phyloP scores from a whole-genome alignment of 2,797 vertebrate genomes.

The Odontamblyopus rebecca region DNA sequence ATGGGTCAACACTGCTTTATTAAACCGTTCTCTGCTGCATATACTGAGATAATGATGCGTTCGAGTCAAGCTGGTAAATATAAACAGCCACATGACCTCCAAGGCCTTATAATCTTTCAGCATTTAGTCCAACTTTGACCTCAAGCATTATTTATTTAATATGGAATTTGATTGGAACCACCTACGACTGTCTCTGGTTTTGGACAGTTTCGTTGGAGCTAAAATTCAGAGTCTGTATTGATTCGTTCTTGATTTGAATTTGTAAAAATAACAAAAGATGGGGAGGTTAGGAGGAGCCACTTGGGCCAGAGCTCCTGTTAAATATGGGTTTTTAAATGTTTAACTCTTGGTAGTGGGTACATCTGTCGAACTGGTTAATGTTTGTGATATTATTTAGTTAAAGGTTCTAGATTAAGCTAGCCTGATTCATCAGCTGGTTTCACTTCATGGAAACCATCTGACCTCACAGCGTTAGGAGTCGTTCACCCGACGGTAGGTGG shows the following conservation, averaged over 20 bases:
- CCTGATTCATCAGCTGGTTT: too few species aligned
- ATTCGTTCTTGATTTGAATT: background rate
- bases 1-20: background rate
- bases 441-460: too few species aligned
- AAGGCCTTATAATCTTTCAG: background rate
- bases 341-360: background rate
- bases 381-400: too few species aligned
- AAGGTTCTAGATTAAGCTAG: too few species aligned
- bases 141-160: background rate
- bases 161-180: background rate
- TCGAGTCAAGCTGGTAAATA: constrained; percentile 6
- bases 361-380: too few species aligned
- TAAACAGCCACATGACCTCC: background rate
- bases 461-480: too few species aligned
- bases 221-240: background rate
- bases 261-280: background rate
- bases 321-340: background rate
- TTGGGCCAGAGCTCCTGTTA: background rate
- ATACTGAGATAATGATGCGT: background rate
- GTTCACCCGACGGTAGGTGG: too few species aligned
- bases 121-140: background rate
- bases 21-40: background rate
- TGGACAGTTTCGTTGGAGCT: background rate
- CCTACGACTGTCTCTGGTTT: background rate
- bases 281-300: background rate